Conservation (phyloP, 2,113 vertebrate genomes). For the Eonycteris spelaea region DNA sequence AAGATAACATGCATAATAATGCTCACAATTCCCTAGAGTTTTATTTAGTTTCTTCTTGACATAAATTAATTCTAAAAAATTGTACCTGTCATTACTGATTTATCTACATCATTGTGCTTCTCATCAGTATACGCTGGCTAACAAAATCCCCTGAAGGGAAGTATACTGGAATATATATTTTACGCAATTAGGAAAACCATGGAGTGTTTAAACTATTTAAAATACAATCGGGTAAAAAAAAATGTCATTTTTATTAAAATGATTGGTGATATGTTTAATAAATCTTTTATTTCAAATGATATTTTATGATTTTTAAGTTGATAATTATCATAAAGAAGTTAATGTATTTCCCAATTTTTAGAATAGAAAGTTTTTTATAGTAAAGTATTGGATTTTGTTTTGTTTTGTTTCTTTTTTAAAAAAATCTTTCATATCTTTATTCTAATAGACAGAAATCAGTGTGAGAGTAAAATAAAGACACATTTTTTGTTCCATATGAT, state of each 20-base stretch:
- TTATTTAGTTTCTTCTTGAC: background rate
- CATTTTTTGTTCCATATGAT: background rate
- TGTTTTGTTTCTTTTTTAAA: background rate
- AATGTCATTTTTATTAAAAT: background rate
- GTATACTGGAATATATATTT: background rate
- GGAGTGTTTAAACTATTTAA: background rate
- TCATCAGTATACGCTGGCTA: background rate
- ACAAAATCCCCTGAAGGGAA: background rate
- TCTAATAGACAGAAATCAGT: background rate
- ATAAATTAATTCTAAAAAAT: background rate
- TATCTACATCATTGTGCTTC: background rate
- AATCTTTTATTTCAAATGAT: background rate
- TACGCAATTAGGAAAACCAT: background rate
- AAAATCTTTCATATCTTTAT: background rate
- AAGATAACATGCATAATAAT: background rate
- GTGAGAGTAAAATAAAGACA: background rate
- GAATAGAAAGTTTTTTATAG: background rate
- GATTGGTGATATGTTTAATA: background rate
- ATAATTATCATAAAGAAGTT: background rate
- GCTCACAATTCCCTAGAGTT: background rate
- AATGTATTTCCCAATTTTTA: background rate
- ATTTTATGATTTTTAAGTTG: background rate
- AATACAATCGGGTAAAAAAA: background rate
- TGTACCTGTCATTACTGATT: background rate
- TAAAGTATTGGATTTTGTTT: background rate